Evolutionary conservation across 2,888 invertebrate species (phyloP).

Genomic region (Eudemis profundana): DNA sequence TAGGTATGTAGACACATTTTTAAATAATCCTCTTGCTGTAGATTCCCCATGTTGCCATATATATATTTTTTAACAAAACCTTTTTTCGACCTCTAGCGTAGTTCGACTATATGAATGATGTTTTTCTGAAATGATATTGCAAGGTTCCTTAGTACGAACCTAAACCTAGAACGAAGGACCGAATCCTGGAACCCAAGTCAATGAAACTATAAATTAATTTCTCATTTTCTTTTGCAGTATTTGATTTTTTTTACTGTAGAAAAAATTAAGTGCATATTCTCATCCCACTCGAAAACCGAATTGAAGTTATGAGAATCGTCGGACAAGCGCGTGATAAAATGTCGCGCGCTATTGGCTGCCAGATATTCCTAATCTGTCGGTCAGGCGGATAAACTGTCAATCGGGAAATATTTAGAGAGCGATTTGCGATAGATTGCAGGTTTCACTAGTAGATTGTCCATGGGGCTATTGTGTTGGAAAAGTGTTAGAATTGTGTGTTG

Average conservation of each 20-base stretch:
- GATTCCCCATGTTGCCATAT: too few species aligned
- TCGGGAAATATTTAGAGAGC: conserved; percentile 58
- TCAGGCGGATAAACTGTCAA: conserved; percentile 60
- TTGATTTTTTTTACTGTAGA: conserved; percentile 10
- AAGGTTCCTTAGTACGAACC: too few species aligned
- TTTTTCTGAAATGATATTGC: too few species aligned
- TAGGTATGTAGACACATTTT: too few species aligned
- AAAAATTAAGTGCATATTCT: conserved; percentile 21
- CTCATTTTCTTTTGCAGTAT: background rate
- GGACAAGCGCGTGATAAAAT: conserved; percentile 56
- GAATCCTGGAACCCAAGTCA: too few species aligned
- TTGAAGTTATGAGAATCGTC: conserved; percentile 23
- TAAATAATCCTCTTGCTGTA: too few species aligned
- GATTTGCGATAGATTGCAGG: conserved; percentile 50
- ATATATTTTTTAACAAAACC: too few species aligned
- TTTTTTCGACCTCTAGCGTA: too few species aligned
- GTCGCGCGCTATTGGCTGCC: conserved; percentile 59
- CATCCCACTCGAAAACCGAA: conserved; percentile 26
- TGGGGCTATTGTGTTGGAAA: background rate
- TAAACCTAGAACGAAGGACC: too few species aligned
- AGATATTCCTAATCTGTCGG: conserved; percentile 54
- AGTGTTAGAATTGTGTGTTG: conserved; percentile 9
- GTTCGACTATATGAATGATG: too few species aligned
- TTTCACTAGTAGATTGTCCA: conserved; percentile 34
- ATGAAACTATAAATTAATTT: conserved; percentile 1